A percentile compares a stretch with the other conserved stretches of the same genome.
Evolutionary conservation across 2,113 vertebrate species (phyloP).

Genomic region (Lamprotornis superbus): DNA sequence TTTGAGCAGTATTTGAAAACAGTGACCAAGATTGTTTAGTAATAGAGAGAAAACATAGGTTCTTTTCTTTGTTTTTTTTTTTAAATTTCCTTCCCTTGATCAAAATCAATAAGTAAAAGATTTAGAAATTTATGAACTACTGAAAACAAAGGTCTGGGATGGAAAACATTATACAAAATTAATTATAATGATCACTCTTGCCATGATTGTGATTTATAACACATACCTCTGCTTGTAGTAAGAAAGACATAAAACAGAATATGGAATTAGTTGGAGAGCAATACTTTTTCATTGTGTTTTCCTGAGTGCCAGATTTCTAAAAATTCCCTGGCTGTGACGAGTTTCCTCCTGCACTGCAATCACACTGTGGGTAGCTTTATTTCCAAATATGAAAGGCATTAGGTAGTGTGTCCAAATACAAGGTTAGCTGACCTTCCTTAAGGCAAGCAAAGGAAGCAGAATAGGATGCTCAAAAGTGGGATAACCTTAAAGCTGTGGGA

Average conservation of each 20-base stretch:
- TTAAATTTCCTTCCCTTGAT: background rate
- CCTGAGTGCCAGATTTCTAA: background rate
- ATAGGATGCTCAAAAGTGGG: background rate
- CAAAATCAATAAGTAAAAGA: conserved; percentile 14
- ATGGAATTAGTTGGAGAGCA: background rate
- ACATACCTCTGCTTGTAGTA: background rate
- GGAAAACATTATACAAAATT: conserved; percentile 9
- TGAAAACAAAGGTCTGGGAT: background rate
- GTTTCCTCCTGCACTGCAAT: background rate
- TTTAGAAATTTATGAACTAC: conserved; percentile 13
- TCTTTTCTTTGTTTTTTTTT: background rate
- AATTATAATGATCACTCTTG: background rate
- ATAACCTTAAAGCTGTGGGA: conserved; percentile 19
- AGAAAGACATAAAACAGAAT: conserved; percentile 17
- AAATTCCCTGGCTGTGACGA: background rate
- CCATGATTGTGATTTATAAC: background rate
- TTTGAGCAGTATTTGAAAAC: background rate
- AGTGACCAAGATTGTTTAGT: background rate
- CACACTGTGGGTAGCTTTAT: background rate
- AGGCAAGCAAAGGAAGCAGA: background rate
- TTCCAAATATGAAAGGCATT: background rate
- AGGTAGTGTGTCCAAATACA: background rate
- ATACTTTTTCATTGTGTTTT: background rate
- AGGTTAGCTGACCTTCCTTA: background rate
- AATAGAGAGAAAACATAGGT: background rate